Evolutionary conservation across 1,140 invertebrate genomes (phyloP).

Genomic region (Kradibia gibbosae): DNA sequence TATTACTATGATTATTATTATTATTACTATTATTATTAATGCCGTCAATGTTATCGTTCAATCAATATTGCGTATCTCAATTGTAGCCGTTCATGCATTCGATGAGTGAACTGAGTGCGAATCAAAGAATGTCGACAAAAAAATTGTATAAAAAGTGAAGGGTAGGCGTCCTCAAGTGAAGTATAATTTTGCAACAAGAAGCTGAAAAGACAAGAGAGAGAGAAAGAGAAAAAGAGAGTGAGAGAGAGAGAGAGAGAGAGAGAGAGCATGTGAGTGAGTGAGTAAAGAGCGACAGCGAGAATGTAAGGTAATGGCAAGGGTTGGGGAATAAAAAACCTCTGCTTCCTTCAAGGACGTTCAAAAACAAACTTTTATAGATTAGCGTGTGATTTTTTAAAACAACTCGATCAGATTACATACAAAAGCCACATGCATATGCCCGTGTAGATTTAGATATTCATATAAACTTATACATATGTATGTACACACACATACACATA

Average conservation of each 20-base stretch:
- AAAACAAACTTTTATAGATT: slow-evolving; percentile 48
- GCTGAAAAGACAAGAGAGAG: not conserved
- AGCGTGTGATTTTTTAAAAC: slow-evolving; percentile 50
- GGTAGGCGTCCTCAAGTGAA: slow-evolving; percentile 13
- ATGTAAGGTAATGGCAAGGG: too few species aligned
- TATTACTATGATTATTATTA: not conserved
- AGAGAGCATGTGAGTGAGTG: too few species aligned
- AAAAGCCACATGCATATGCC: not conserved
- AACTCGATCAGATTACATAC: slow-evolving; percentile 33
- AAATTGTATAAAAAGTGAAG: slow-evolving; percentile 1
- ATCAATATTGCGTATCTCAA: not conserved
- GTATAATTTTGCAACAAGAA: slow-evolving; percentile 24
- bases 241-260: not conserved
- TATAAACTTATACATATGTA: not conserved
- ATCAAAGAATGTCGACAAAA: slow-evolving; percentile 2
- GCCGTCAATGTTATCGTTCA: not conserved
- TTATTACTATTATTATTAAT: not conserved
- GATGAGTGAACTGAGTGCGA: slow-evolving; percentile 4
- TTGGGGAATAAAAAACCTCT: not conserved
- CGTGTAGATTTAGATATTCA: not conserved
- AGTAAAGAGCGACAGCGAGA: not conserved
- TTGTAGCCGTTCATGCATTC: not conserved
- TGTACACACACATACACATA: not conserved
- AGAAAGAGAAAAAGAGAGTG: not conserved
- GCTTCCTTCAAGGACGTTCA: not conserved